Percentiles rank a stretch among this genome's conserved stretches.
These are phyloP conservation scores for Hypselothyrea guttata DNA, from an alignment of 2,888 invertebrate species.

Conservation along the genomic window DNA sequence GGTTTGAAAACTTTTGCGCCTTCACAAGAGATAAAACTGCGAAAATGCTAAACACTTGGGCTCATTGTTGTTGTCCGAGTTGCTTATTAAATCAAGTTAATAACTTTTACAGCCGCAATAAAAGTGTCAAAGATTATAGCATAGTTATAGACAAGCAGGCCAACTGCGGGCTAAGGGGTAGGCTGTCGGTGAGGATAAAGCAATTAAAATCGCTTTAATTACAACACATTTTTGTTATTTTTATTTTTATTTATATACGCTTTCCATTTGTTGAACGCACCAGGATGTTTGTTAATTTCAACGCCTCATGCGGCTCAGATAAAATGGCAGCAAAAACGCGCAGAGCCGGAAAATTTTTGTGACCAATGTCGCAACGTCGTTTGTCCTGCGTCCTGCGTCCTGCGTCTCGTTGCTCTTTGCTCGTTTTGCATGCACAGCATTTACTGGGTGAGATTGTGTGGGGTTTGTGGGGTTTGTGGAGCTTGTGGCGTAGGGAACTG, in stretches of 20 bases:
- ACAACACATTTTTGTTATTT: constrained; percentile 62
- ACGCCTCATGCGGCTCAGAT: constrained; percentile 72
- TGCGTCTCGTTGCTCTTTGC: constrained; percentile 19
- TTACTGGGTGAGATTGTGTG: constrained; percentile 48
- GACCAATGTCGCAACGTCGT: constrained; percentile 52
- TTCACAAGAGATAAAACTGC: constrained; percentile 51
- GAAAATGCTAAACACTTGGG: constrained; percentile 59
- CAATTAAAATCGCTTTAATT: constrained; percentile 77
- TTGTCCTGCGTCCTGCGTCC: constrained; percentile 19
- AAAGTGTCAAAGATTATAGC: constrained; percentile 81
- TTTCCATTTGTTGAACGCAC: constrained; percentile 34
- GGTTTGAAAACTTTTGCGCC: constrained; percentile 37
- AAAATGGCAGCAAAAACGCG: constrained; percentile 69
- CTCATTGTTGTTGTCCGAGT: constrained; percentile 41
- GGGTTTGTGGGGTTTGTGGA: constrained; percentile 1
- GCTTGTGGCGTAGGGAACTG: constrained; percentile 32
- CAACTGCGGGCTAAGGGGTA: constrained; percentile 1
- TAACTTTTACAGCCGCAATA: constrained; percentile 80
- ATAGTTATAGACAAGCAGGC: constrained; percentile 61
- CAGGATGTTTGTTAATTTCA: constrained; percentile 74
- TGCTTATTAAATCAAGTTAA: constrained; percentile 81
- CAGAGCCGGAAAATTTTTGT: constrained; percentile 74
- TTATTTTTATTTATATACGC: constrained; percentile 46
- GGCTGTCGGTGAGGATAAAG: constrained; percentile 49
- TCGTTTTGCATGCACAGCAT: constrained; percentile 71